Evolutionary conservation across 1,140 invertebrate genomes (phyloP).

Genomic region (Berghia stephanieae): DNA sequence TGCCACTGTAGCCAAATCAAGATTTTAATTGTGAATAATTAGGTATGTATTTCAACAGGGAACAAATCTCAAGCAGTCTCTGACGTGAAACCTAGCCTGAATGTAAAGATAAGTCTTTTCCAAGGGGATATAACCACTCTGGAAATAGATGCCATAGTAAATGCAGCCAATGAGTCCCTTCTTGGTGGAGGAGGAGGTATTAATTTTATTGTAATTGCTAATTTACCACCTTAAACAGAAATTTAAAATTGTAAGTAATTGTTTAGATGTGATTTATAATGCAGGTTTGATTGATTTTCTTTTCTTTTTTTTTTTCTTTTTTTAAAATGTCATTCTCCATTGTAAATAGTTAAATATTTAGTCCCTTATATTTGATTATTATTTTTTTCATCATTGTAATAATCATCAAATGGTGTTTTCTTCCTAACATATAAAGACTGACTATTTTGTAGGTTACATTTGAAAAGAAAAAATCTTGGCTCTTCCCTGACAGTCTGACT

Average conservation of each 20-base stretch:
- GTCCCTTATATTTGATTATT: too few species aligned
- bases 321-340: too few species aligned
- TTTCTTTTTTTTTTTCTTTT: too few species aligned
- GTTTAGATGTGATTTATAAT: too few species aligned
- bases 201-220: neutral
- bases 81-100: constrained; percentile 46
- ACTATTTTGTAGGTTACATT: too few species aligned
- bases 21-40: neutral
- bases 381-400: too few species aligned
- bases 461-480: too few species aligned
- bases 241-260: neutral
- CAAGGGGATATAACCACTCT: constrained; percentile 86
- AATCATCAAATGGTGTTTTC: too few species aligned
- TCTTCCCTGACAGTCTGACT: too few species aligned
- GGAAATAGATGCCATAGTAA: constrained; percentile 90
- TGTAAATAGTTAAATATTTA: too few species aligned
- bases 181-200: constrained; percentile 81
- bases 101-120: constrained; percentile 61
- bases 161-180: constrained; percentile 86
- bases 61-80: neutral
- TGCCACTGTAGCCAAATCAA: neutral
- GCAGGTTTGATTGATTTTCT: too few species aligned
- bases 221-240: neutral
- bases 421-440: too few species aligned
- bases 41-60: neutral